Percentiles rank a stretch among this genome's conserved stretches.
Evolutionary conservation across 53 echinoderm and acorn worm species (phyloP).

Genomic region (Apostichopus leukothele): DNA sequence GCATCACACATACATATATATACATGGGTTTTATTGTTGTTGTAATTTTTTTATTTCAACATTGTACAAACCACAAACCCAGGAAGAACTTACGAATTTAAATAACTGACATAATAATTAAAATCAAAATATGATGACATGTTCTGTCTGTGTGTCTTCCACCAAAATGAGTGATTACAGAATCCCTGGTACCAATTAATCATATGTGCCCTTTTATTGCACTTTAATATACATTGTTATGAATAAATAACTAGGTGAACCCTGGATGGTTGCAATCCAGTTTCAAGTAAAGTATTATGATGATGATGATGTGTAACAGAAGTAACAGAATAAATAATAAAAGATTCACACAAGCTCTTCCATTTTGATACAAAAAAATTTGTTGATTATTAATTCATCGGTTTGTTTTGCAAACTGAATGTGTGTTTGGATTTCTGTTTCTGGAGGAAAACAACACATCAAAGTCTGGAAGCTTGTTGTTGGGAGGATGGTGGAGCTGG

Average conservation of each 20-base stretch:
- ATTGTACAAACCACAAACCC: too few relatives aligned
- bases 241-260: neutral
- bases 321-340: neutral
- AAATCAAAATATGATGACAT: too few relatives aligned
- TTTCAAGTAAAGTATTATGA: neutral
- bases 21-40: too few relatives aligned
- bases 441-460: neutral
- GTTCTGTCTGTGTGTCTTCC: neutral
- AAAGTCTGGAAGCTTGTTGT: neutral
- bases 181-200: neutral
- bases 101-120: too few relatives aligned
- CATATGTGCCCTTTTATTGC: neutral
- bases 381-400: neutral
- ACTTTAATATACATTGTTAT: neutral
- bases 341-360: neutral
- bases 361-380: neutral
- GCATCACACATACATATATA: too few relatives aligned
- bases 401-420: neutral
- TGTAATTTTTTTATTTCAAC: too few relatives aligned
- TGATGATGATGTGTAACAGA: neutral
- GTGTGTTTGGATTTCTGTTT: neutral
- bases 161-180: neutral
- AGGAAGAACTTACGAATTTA: too few relatives aligned
- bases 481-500: too few relatives aligned
- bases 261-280: neutral